These are phyloP conservation scores for Andrena hattorfiana DNA, from an alignment of 2,888 invertebrate species.

Conservation along the genomic window DNA sequence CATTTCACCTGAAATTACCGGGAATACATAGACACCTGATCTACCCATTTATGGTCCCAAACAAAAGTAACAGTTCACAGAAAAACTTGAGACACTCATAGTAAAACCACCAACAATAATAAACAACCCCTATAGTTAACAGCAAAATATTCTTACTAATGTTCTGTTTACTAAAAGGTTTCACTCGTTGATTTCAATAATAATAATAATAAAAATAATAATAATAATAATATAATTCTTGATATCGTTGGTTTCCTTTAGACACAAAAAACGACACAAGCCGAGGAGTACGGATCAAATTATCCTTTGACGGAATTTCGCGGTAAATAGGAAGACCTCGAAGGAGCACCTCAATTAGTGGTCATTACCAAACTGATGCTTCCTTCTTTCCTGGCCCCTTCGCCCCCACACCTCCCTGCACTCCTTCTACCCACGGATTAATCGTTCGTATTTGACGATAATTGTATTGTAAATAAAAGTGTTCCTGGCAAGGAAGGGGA, in stretches of 20 bases:
- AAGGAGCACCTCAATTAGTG: constrained; percentile 75
- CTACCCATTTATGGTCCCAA: no score
- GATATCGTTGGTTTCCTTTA: background rate
- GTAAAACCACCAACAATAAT: no score
- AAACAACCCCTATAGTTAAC: no score
- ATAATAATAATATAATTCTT: no score
- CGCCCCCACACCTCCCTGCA: background rate
- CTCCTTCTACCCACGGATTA: constrained; percentile 34
- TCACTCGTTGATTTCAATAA: no score
- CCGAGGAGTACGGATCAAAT: constrained; percentile 38
- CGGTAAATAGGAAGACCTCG: constrained; percentile 70
- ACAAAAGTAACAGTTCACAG: no score
- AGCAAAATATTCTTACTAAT: no score
- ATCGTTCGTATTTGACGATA: constrained; percentile 63
- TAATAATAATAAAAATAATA: no score
- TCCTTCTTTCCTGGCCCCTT: constrained; percentile 34
- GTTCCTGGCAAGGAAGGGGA: constrained; percentile 35
- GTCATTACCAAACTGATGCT: constrained; percentile 70
- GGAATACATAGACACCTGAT: no score
- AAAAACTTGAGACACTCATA: no score
- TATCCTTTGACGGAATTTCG: constrained; percentile 54
- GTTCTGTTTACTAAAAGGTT: no score
- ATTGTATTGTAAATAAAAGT: constrained; percentile 68
- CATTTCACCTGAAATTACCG: no score
- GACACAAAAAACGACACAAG: constrained; percentile 13